Evolutionary conservation across 1,140 invertebrate species (phyloP), one percentile per base, ranked within the genome.

Genomic region (Danaus plexippus): DNA sequence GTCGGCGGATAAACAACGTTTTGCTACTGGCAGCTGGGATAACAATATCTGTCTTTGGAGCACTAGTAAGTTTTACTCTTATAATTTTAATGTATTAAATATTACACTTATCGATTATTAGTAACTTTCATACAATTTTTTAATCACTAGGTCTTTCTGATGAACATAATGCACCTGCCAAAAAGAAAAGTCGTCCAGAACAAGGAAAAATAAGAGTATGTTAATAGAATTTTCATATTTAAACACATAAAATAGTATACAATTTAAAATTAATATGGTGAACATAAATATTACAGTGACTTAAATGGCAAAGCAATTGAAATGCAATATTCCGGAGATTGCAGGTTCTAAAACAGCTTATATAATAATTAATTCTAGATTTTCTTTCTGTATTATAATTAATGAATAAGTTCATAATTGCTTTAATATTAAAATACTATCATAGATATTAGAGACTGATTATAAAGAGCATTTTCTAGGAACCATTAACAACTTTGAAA

Each of bases 11-110:
- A 82, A 79, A 9, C 85, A 89, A 11, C 87, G 88, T 66, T 92
- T 98, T 85, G 96, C 94, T n/a, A 96, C 95, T 51, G 97, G 96
- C 42, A 93, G 95, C 22, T 98, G 96, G 95, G 97, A 99, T 78
- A 93, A 90, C 11, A 90, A 92, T 87, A 75, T 95, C 0, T 94
- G 94, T 80, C 88, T 95, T 54, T 95, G 94, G 94, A 93, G 92
- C 52, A 88, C 92, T 13, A 90, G 91, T 92, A 77, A 85, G 84
- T 75, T 47, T 48, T 66, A 32, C 53, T n/a, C 50, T 52, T 43
- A 43, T 44, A 3, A 5, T 52, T 43, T n/a, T 12, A 13, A 15
- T 54, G 11, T 9, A 9, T 52, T 11, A 43, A 32, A 41, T n/a
- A 47, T 47, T 11, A 11, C 43, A 12, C 15, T 13, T 57, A 43